Conservation (phyloP, 2,113 vertebrate genomes). For the Rhagologus leucostigma region DNA sequence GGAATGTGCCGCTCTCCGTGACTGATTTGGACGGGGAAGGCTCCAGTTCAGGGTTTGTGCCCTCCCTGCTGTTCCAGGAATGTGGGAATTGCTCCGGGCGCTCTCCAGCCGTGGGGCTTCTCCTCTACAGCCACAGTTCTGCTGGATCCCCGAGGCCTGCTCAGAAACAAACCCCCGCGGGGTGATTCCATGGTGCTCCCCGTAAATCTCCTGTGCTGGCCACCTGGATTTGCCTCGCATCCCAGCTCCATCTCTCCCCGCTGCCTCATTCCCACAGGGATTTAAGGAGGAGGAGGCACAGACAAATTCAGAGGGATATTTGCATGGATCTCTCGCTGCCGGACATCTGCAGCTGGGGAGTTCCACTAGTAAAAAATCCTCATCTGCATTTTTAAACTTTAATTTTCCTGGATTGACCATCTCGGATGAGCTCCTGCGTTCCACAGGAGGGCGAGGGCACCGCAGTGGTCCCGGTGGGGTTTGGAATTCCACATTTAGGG, state of each 20-base stretch:
- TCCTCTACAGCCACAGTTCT: background rate
- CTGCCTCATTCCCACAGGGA: background rate
- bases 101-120: background rate
- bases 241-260: background rate
- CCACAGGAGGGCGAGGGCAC: background rate
- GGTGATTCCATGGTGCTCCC: background rate
- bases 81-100: background rate
- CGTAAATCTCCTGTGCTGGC: background rate
- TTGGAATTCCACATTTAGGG: background rate
- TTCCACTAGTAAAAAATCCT: background rate
- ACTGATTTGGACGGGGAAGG: background rate
- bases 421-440: background rate
- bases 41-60: background rate
- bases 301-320: background rate
- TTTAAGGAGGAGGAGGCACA: background rate
- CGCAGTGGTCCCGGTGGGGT: background rate
- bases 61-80: background rate
- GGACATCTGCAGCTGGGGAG: background rate
- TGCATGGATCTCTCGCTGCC: background rate
- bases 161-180: rapidly evolving
- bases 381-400: background rate
- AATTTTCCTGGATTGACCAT: background rate
- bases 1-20: background rate
- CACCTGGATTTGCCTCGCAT: background rate
- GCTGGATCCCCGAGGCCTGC: background rate